Conservation (phyloP, 2,113 vertebrate species). For the Lampris megalopsis region DNA sequence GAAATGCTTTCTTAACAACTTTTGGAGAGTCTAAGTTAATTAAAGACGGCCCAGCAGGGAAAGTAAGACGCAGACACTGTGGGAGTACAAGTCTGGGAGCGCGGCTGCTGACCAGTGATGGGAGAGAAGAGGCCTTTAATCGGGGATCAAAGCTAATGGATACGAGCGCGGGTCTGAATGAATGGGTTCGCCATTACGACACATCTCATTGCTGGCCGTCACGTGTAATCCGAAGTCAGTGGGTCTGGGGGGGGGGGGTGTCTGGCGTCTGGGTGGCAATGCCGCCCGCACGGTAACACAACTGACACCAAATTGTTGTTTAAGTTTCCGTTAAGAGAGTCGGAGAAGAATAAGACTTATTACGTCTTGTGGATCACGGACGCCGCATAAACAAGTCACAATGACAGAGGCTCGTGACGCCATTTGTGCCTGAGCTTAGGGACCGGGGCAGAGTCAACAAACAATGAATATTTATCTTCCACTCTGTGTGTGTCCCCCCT, state of each 20-base stretch:
- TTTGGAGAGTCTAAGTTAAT: slow-evolving; percentile 47
- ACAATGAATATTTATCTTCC: slow-evolving; percentile 82
- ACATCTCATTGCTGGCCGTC: slow-evolving; percentile 15
- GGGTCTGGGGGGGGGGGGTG: too few species aligned
- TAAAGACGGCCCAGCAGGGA: slow-evolving; percentile 59
- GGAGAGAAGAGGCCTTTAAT: too few species aligned
- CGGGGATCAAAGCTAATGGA: too few species aligned
- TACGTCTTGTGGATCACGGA: slow-evolving; percentile 38
- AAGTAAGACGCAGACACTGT: slow-evolving; percentile 27
- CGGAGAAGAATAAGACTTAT: slow-evolving; percentile 55
- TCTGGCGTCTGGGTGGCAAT: slow-evolving; percentile 8
- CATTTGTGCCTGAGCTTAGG: slow-evolving; percentile 55
- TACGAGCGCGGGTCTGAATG: not conserved
- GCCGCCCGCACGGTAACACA: slow-evolving; percentile 59
- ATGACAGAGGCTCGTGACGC: slow-evolving; percentile 47
- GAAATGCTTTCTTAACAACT: slow-evolving; percentile 46
- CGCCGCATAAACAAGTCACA: slow-evolving; percentile 53
- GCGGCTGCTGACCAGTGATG: too few species aligned
- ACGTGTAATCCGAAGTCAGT: not conserved
- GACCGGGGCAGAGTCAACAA: slow-evolving; percentile 77
- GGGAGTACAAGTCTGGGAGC: slow-evolving; percentile 48
- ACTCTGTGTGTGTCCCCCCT: slow-evolving; percentile 61
- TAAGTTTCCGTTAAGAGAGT: slow-evolving; percentile 56
- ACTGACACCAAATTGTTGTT: slow-evolving; percentile 26
- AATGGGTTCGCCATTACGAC: slow-evolving; percentile 34